Conservation (phyloP, 2,113 vertebrate species). For the Mastomys natalensis region DNA sequence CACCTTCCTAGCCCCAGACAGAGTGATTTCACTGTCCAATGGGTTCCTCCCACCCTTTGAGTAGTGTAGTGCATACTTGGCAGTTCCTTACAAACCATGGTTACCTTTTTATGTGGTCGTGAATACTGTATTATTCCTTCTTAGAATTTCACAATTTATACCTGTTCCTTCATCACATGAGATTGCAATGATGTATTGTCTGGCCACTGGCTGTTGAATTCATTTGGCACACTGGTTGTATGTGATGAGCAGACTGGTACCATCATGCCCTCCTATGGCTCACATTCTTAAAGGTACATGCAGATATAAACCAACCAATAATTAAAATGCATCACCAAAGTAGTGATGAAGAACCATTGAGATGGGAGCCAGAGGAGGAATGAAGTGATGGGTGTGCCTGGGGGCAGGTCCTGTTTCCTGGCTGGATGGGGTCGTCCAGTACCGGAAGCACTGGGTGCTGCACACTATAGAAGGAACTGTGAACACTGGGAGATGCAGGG, state of each 20-base stretch:
- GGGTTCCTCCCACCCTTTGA: background rate
- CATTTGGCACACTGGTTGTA: background rate
- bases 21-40: rapidly evolving
- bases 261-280: background rate
- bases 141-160: background rate
- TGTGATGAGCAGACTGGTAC: background rate
- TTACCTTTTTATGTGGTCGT: background rate
- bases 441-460: background rate
- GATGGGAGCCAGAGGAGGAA: rapidly evolving
- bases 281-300: too few relatives aligned
- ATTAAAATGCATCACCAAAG: rapidly evolving
- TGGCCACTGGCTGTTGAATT: background rate
- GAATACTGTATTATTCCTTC: background rate
- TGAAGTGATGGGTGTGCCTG: rapidly evolving
- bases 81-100: background rate
- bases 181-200: too few relatives aligned
- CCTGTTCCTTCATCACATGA: background rate
- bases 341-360: rapidly evolving
- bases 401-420: too few relatives aligned
- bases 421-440: rapidly evolving
- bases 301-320: too few relatives aligned
- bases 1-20: rapidly evolving
- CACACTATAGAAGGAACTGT: rapidly evolving
- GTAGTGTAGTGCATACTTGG: too few relatives aligned
- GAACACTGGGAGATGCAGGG: rapidly evolving